Evolutionary conservation across 64 coral and sea anemone genomes (phyloP), one percentile per base, ranked within the genome.

Genomic region (Montipora cactus): DNA sequence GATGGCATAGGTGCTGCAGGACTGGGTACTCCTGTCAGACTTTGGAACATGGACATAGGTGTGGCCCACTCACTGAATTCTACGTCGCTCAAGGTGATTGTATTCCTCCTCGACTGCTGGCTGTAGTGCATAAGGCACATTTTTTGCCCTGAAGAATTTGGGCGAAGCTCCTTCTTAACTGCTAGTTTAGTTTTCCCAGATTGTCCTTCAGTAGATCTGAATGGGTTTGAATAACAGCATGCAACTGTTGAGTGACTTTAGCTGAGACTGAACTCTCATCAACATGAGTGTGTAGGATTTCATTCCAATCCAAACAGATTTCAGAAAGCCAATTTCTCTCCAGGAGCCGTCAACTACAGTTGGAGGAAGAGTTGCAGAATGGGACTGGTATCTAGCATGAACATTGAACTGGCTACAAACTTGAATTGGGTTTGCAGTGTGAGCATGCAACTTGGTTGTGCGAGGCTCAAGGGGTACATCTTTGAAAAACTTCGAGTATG

Each of bases 61-160:
- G 57, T 81, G 8, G 53, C 79, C 53, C 79, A 61, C 21, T 81
- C 25, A 15, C 79, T 62, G 79, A 59, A 62, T 37, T 81, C 53
- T 25, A 81, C 79, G 28, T 59, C 22, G 1, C 20, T 44, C 79
- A 8, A 59, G 51, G 51, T 5, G 18, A 53, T 57, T 61, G 20
- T 58, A 62, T 64, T 89, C 75, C 44, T 87, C 25, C 19, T 74
- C 66, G 0, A 89, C 87, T 23, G 67, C 71, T 13, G 20, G 47
- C 12, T 75, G 67, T 16, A 89, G 49, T 25, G 87, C 69, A 76
- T 76, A 77, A 23, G 87, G 87, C 19, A 89, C 87, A 15, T 73
- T 72, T 52, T 71, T 19, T 4, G 73, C 87, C 48, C 19, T 77
- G 52, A n/a, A 77, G 71, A 89, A 89, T 76, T 89, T 77, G 37